Conservation (phyloP, 2,888 invertebrate genomes). For the Auanema sp. region DNA sequence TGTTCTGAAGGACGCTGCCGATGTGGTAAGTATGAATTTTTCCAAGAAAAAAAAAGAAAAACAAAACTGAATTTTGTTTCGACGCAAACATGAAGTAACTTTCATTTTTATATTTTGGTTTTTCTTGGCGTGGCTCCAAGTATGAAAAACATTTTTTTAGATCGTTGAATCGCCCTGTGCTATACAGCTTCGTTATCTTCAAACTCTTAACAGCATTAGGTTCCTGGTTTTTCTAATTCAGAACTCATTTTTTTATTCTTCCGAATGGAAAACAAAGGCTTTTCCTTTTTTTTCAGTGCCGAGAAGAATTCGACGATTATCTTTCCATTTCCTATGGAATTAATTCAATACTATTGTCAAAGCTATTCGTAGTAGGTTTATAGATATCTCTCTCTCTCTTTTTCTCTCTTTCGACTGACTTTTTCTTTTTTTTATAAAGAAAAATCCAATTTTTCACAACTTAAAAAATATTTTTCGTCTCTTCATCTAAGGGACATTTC, state of each 20-base stretch:
- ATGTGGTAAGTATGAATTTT: conserved; percentile 68
- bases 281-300: conserved; percentile 72
- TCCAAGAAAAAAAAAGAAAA: too few relatives aligned
- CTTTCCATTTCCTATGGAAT: conserved; percentile 87
- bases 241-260: too few relatives aligned
- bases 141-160: conserved; percentile 19
- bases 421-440: too few relatives aligned
- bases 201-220: conserved; percentile 78
- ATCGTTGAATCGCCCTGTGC: conserved; percentile 82
- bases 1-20: conserved; percentile 81
- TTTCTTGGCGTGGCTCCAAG: neutral
- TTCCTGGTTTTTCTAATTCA: conserved; percentile 36
- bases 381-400: too few relatives aligned
- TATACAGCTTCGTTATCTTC: conserved; percentile 72
- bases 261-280: too few relatives aligned
- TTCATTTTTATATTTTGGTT: too few relatives aligned
- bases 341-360: conserved; percentile 60
- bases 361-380: too few relatives aligned
- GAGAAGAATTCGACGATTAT: conserved; percentile 98
- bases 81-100: too few relatives aligned
- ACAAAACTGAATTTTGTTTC: too few relatives aligned
- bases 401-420: too few relatives aligned
- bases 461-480: neutral
- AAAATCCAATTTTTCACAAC: neutral
- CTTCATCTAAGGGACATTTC: too few relatives aligned